Conservation (phyloP, 2,797 vertebrate species). For the Loriculus beryllinus region DNA sequence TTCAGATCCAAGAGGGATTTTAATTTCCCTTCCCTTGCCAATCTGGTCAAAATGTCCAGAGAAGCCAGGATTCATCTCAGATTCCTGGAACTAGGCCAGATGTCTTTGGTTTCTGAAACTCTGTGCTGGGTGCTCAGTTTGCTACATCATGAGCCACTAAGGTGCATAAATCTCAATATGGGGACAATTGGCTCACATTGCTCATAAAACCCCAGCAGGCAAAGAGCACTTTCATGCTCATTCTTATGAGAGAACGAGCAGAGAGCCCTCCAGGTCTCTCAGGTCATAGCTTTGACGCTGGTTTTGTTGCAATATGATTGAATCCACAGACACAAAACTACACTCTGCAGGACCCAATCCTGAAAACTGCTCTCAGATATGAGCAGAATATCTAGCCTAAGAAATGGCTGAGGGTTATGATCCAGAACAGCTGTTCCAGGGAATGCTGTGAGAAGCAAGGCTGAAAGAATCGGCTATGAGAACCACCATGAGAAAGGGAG, state of each 20-base stretch:
- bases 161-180: neutral
- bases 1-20: neutral
- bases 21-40: neutral
- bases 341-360: neutral
- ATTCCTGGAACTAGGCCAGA: neutral
- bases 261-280: neutral
- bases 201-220: neutral
- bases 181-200: neutral
- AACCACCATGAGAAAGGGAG: neutral
- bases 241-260: neutral
- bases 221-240: neutral
- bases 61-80: neutral
- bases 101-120: neutral
- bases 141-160: neutral
- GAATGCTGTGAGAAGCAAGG: neutral
- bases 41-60: conserved; percentile 5
- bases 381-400: neutral
- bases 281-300: neutral
- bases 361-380: neutral
- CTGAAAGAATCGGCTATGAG: neutral
- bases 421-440: neutral
- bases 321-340: neutral
- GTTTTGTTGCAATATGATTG: neutral
- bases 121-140: neutral
- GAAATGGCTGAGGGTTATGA: neutral